phyloP scores from a whole-genome alignment of 1,140 invertebrate genomes.

The Physella acuta region DNA sequence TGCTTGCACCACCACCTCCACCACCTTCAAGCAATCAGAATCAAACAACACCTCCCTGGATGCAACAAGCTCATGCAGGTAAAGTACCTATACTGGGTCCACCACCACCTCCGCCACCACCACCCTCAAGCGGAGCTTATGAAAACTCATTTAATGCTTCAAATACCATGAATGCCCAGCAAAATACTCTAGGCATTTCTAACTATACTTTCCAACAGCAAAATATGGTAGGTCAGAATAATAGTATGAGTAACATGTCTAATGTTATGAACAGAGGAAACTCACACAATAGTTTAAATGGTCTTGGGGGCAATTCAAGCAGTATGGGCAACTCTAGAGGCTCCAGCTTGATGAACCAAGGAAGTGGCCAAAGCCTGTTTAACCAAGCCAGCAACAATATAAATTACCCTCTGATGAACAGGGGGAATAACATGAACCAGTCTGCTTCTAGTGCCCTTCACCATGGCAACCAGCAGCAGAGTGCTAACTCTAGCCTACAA shows the following conservation, averaged over 20 bases:
- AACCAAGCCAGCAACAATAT: too few species aligned
- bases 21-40: conserved; percentile 42
- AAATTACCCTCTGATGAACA: not conserved
- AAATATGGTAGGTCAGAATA: not conserved
- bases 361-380: too few species aligned
- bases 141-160: not conserved
- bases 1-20: conserved; percentile 52
- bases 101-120: conserved; percentile 5
- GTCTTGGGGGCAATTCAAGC: not conserved
- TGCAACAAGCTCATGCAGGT: conserved; percentile 47
- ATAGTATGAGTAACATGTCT: not conserved
- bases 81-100: not conserved
- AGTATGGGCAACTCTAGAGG: too few species aligned
- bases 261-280: not conserved
- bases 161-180: not conserved
- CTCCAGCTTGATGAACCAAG: too few species aligned
- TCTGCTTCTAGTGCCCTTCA: too few species aligned
- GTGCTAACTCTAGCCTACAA: too few species aligned
- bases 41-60: conserved; percentile 34
- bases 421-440: too few species aligned
- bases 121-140: conserved; percentile 18
- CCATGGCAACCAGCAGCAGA: too few species aligned
- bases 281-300: not conserved
- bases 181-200: not conserved
- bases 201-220: not conserved